Percentiles rank a stretch among this genome's conserved stretches.
Evolutionary conservation across 2,797 vertebrate species (phyloP).

Genomic region (Cyprinella venusta): DNA sequence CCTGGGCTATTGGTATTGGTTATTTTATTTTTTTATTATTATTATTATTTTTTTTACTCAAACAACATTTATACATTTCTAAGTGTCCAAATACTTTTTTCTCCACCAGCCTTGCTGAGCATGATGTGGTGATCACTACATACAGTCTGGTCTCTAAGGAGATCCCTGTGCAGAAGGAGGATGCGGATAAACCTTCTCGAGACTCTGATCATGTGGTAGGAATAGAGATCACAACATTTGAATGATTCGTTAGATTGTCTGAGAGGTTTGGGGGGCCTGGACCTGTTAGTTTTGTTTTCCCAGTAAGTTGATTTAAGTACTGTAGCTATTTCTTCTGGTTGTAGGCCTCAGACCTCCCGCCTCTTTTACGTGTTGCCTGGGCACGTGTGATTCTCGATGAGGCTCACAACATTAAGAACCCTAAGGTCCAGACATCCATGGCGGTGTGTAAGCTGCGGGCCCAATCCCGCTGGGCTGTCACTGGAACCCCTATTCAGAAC

Average conservation of each 20-base stretch:
- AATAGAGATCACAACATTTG: not conserved
- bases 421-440: conserved; percentile 89
- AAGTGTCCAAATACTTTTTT: not conserved
- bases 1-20: too few relatives aligned
- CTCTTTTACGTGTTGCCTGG: conserved; percentile 86
- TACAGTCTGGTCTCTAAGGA: conserved; percentile 92
- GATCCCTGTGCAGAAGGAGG: conserved; percentile 83
- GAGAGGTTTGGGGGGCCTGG: not conserved
- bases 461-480: conserved; percentile 91
- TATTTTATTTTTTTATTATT: too few relatives aligned
- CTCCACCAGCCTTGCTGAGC: conserved; percentile 80
- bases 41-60: too few relatives aligned
- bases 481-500: conserved; percentile 96
- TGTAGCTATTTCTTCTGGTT: not conserved
- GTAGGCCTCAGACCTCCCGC: conserved; percentile 66
- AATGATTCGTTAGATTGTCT: not conserved
- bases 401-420: conserved; percentile 95
- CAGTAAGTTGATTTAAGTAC: not conserved
- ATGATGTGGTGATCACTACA: conserved; percentile 93
- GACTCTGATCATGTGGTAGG: conserved; percentile 75
- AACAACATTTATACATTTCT: not conserved
- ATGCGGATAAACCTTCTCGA: conserved; percentile 71
- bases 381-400: conserved; percentile 90
- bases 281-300: not conserved
- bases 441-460: conserved; percentile 90